Conservation (phyloP, 2,888 invertebrate genomes). For the Eupithecia exiguata region DNA sequence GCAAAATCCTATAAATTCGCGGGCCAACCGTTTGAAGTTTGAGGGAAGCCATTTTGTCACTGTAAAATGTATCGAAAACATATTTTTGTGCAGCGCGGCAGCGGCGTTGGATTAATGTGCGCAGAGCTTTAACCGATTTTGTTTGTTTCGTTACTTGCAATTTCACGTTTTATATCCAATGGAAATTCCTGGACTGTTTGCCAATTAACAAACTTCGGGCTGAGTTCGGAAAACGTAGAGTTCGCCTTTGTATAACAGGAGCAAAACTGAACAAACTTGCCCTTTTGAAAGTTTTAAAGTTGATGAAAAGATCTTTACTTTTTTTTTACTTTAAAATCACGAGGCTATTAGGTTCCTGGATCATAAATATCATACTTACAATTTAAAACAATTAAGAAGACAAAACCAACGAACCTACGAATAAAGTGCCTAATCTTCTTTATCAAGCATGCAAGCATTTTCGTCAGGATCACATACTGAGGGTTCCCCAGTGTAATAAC, state of each 20-base stretch:
- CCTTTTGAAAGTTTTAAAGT: background rate
- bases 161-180: conserved; percentile 12
- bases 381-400: background rate
- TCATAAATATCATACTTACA: background rate
- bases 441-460: conserved; percentile 19
- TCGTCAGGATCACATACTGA: conserved; percentile 26
- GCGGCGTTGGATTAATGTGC: no score
- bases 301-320: background rate
- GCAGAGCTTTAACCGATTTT: conserved; percentile 26
- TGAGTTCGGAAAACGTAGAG: conserved; percentile 9
- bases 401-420: background rate
- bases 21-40: no score
- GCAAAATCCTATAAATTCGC: background rate
- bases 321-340: background rate
- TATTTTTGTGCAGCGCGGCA: background rate
- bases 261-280: background rate
- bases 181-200: conserved; percentile 12
- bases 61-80: no score
- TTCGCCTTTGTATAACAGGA: background rate
- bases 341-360: background rate
- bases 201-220: conserved; percentile 21
- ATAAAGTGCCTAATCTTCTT: conserved; percentile 14
- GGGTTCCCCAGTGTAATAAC: conserved; percentile 37
- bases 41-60: no score
- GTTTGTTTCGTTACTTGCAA: conserved; percentile 23